Percentiles rank a stretch among this genome's conserved stretches.
phyloP scores from a whole-genome alignment of 2,113 vertebrate genomes.

The Leuciscus idus region DNA sequence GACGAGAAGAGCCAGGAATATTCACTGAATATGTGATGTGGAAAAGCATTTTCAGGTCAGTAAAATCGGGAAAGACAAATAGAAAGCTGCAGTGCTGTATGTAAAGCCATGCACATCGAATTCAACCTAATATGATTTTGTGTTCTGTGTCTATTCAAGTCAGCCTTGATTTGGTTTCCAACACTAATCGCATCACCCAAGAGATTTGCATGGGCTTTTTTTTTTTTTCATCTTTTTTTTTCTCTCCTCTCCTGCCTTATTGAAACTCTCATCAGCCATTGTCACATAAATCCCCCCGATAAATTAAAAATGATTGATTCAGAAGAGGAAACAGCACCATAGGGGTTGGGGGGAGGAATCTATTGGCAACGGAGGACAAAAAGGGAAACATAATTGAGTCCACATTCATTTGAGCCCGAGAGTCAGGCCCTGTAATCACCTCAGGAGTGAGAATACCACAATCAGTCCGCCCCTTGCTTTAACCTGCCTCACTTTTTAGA shows the following conservation, averaged over 20 bases:
- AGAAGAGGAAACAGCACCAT: constrained; percentile 75
- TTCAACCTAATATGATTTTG: constrained; percentile 83
- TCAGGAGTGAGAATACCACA: constrained; percentile 37
- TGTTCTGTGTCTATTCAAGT: constrained; percentile 85
- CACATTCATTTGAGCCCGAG: constrained; percentile 44
- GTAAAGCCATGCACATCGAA: constrained; percentile 82
- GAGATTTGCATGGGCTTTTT: constrained; percentile 76
- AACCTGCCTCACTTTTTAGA: constrained; percentile 48
- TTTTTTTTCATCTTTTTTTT: constrained; percentile 67
- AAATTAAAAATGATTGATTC: constrained; percentile 85
- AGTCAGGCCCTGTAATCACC: constrained; percentile 54
- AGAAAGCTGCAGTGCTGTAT: constrained; percentile 59
- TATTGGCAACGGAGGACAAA: constrained; percentile 64
- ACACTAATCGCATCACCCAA: constrained; percentile 82
- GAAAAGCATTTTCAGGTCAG: constrained; percentile 61
- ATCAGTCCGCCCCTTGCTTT: constrained; percentile 33
- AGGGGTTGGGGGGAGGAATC: constrained; percentile 67
- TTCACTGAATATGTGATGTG: constrained; percentile 31
- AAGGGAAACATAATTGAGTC: constrained; percentile 48
- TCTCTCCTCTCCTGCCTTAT: constrained; percentile 64
- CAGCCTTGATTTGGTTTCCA: constrained; percentile 80
- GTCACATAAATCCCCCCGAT: constrained; percentile 82
- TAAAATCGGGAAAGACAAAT: constrained; percentile 59
- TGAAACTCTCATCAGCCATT: constrained; percentile 78
- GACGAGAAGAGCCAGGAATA: constrained; percentile 28